Percentiles rank a stretch among this genome's conserved stretches.
These are phyloP conservation scores for Tribolium freemani DNA, from an alignment of 2,888 invertebrate species.

Conservation along the genomic window DNA sequence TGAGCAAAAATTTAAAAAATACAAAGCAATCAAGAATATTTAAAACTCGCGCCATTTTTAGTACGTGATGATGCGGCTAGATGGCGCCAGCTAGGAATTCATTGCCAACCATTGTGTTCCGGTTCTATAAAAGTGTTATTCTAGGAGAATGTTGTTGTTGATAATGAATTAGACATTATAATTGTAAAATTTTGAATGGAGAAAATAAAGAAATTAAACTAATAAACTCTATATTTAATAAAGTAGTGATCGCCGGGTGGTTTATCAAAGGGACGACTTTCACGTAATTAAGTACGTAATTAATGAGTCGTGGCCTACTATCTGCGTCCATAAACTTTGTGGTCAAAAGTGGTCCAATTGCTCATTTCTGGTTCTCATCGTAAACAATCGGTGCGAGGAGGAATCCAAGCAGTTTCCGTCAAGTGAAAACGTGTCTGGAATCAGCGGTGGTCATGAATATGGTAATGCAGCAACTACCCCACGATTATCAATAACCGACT, in stretches of 20 bases:
- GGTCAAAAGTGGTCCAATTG: slow-evolving; percentile 48
- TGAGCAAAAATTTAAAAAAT: no score
- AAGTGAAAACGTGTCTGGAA: slow-evolving; percentile 62
- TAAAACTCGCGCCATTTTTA: no score
- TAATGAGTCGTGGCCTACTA: slow-evolving; percentile 62
- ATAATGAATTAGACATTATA: no score
- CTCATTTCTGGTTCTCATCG: slow-evolving; percentile 46
- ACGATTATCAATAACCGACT: slow-evolving; percentile 38
- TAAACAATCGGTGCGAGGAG: slow-evolving; percentile 59
- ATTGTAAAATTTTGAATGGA: no score
- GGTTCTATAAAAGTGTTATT: no score
- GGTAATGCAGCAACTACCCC: slow-evolving; percentile 57
- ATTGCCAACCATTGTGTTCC: no score
- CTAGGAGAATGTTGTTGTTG: no score
- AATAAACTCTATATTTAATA: no score
- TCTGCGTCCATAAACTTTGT: slow-evolving; percentile 62
- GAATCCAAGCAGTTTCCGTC: slow-evolving; percentile 61
- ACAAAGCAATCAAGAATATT: no score
- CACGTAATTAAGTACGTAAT: slow-evolving; percentile 63
- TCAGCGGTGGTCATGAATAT: slow-evolving; percentile 59
- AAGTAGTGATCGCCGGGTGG: slow-evolving; percentile 18
- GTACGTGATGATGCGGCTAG: no score
- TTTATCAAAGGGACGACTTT: slow-evolving; percentile 50
- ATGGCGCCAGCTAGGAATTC: no score
- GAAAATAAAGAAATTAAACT: no score